Conservation (phyloP, 1,140 invertebrate genomes). For the Cydia fagiglandana region DNA sequence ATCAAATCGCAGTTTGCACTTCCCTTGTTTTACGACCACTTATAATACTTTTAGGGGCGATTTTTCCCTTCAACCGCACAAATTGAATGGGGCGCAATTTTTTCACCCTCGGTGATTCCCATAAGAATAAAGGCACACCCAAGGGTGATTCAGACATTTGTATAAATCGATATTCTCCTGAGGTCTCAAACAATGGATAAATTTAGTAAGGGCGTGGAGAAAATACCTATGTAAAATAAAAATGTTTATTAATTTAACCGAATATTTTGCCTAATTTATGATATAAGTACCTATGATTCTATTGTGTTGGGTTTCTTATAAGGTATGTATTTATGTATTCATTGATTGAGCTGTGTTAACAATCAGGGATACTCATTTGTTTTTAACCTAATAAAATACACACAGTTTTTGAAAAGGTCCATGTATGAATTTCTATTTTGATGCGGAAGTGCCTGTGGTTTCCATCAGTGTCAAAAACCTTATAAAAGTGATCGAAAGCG, state of each 20-base stretch:
- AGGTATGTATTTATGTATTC: too few species aligned
- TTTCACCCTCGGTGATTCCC: constrained; percentile 13
- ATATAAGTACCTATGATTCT: too few species aligned
- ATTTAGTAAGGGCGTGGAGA: not conserved
- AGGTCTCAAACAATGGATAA: not conserved
- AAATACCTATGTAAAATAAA: not conserved
- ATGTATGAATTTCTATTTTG: not conserved
- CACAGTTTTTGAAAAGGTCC: too few species aligned
- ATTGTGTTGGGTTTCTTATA: too few species aligned
- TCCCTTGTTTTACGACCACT: constrained; percentile 24
- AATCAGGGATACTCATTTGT: too few species aligned
- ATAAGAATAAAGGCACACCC: constrained; percentile 12
- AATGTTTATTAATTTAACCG: not conserved
- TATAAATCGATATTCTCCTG: constrained; percentile 17
- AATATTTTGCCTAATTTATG: too few species aligned
- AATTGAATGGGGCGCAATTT: constrained; percentile 28
- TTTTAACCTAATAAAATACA: too few species aligned
- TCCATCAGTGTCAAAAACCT: constrained; percentile 4
- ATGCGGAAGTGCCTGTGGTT: not conserved
- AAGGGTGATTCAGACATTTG: constrained; percentile 12
- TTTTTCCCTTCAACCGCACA: constrained; percentile 5
- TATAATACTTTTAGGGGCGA: constrained; percentile 21
- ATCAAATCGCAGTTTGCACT: constrained; percentile 18
- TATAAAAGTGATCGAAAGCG: not conserved
- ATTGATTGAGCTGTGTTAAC: too few species aligned